phyloP scores from a whole-genome alignment of 2,797 vertebrate species.

The Sarcoramphus papa region DNA sequence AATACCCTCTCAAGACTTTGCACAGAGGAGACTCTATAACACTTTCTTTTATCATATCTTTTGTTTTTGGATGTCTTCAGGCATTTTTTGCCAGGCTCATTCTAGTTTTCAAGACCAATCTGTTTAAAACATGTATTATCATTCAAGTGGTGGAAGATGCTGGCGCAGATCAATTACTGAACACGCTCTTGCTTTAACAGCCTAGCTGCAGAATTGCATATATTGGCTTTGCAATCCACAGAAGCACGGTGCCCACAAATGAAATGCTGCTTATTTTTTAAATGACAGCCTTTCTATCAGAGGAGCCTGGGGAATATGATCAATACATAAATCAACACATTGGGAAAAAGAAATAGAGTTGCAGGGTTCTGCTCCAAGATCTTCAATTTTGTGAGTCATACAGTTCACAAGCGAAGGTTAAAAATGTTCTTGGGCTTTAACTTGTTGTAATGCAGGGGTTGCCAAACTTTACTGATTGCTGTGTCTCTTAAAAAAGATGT shows the following conservation, averaged over 20 bases:
- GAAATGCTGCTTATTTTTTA: not conserved
- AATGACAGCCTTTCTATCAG: not conserved
- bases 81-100: not conserved
- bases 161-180: not conserved
- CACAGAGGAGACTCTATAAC: not conserved
- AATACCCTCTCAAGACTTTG: not conserved
- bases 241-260: not conserved
- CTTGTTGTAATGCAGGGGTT: not conserved
- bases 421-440: not conserved
- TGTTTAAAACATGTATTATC: not conserved
- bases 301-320: not conserved
- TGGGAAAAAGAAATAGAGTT: not conserved
- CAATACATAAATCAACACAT: not conserved
- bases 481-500: not conserved
- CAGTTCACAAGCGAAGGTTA: not conserved
- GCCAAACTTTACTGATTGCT: not conserved
- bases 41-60: not conserved
- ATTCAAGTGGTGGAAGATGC: not conserved
- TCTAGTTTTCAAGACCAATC: not conserved
- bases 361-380: not conserved
- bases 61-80: not conserved
- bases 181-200: not conserved
- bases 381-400: not conserved
- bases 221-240: not conserved
- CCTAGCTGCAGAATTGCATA: not conserved